Base-by-base conservation (phyloP, 2,888 invertebrate species). In the Scaeva pyrastri region DNA sequence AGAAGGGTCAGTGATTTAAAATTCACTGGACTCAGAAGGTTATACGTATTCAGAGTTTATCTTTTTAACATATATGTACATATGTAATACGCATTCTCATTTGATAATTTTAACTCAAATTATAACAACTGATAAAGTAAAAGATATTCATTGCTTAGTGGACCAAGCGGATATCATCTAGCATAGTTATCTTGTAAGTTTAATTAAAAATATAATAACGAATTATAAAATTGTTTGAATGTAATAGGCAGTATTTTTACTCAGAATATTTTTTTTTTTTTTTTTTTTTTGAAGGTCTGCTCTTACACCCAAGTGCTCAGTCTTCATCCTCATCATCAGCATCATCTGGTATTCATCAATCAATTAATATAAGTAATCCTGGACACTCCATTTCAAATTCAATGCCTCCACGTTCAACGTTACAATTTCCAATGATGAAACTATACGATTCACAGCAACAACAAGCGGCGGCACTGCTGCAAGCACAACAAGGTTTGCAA, bases 291-390 rank as follows among this genome's bases (percentile, higher is more conserved):
- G 19, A 88, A 92, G 92, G 91, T 88, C 89, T 91, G 75, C 84
- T 92, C 41, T 83, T 91, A 76, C 91, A 91, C 88, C 91, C 90
- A 50, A 83, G 88, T 75, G 89, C 86, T 79, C 89, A 89, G 88
- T 88, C 89, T 75, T 89, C 89, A 60, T 88, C 88, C 76, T 89
- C 90, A 41, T 89, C 88, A 68, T 88, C 89, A 70, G 83, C 88
- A 48, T 87, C 89, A 26, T 88, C 88, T 77, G 78, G 76, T 77
- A 89, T 75, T 64, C 90, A 90, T 48, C 89, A 90, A 80, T 83
- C 88, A 12, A 90, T 90, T 87, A 92, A 91, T 83, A 89, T 91
- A 68, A 90, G 84, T 88, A 91, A 90, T 87, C 85, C 72, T 58
- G 88, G 80, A 74, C 64, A 88, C 73, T 2, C 88, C 75, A 85